These are phyloP conservation scores for Smutsia gigantea DNA, from an alignment of 2,797 vertebrate genomes.

Conservation along the genomic window DNA sequence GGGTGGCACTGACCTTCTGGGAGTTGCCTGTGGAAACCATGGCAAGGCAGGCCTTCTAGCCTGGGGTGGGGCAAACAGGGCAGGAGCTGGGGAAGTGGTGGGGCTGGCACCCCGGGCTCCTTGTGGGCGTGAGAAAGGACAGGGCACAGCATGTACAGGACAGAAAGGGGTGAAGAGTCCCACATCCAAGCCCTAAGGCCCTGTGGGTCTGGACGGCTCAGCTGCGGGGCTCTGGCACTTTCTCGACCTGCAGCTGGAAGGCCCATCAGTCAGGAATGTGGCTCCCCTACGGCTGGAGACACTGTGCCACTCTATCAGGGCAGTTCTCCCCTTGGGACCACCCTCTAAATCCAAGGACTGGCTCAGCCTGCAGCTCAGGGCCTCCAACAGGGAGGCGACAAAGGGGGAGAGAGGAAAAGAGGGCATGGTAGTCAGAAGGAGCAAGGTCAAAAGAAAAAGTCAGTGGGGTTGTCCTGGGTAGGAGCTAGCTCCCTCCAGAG, in stretches of 20 bases:
- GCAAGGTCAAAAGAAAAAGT: background rate
- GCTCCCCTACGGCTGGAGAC: background rate
- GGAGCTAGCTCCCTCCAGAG: background rate
- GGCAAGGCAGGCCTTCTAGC: background rate
- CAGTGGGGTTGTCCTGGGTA: too few species aligned
- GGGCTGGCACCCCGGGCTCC: background rate
- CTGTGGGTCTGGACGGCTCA: background rate
- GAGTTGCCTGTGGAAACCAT: background rate
- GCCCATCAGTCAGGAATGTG: background rate
- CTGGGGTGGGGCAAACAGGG: background rate
- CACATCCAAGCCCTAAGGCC: background rate
- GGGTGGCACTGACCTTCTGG: background rate
- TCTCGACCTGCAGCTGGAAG: background rate
- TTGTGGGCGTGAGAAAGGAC: rapidly evolving
- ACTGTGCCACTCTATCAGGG: rapidly evolving
- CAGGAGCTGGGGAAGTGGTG: background rate
- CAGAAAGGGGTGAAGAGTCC: background rate
- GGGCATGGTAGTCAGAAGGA: background rate
- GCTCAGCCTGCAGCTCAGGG: background rate
- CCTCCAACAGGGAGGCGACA: background rate
- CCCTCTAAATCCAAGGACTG: background rate
- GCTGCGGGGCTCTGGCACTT: background rate
- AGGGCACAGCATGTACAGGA: background rate
- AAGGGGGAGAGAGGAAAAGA: background rate
- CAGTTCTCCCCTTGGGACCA: background rate